Evolutionary conservation across 2,888 invertebrate species (phyloP).

Genomic region (Diarsia mendica): DNA sequence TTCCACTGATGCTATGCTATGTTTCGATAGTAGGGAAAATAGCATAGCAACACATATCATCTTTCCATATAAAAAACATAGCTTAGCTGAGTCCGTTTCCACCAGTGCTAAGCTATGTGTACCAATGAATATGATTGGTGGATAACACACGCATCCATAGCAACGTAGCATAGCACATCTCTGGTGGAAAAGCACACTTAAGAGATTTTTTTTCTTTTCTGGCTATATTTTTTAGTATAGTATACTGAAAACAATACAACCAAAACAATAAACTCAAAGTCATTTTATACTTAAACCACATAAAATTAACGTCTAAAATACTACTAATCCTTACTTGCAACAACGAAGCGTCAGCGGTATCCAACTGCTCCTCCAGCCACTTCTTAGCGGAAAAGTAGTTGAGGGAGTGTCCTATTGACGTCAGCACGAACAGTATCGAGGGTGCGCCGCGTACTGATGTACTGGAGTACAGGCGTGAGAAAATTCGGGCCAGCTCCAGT

Average conservation of each 20-base stretch:
- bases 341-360: constrained; percentile 93
- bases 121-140: too few species aligned
- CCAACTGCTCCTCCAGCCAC: constrained; percentile 98
- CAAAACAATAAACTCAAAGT: not conserved
- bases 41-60: too few species aligned
- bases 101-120: too few species aligned
- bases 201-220: not conserved
- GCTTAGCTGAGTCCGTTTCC: too few species aligned
- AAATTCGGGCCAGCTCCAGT: constrained; percentile 96
- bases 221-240: not conserved
- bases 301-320: not conserved
- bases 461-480: constrained; percentile 96
- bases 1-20: too few species aligned
- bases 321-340: constrained; percentile 91
- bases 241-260: not conserved
- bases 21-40: too few species aligned
- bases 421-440: constrained; percentile 96
- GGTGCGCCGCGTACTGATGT: constrained; percentile 93
- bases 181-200: too few species aligned
- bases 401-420: constrained; percentile 96
- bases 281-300: not conserved
- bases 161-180: too few species aligned
- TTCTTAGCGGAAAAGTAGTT: constrained; percentile 99
- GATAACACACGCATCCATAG: too few species aligned
- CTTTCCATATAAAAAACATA: too few species aligned